These are phyloP conservation scores for Drosophila watanabei DNA, from an alignment of 1,140 invertebrate genomes.

Conservation along the genomic window DNA sequence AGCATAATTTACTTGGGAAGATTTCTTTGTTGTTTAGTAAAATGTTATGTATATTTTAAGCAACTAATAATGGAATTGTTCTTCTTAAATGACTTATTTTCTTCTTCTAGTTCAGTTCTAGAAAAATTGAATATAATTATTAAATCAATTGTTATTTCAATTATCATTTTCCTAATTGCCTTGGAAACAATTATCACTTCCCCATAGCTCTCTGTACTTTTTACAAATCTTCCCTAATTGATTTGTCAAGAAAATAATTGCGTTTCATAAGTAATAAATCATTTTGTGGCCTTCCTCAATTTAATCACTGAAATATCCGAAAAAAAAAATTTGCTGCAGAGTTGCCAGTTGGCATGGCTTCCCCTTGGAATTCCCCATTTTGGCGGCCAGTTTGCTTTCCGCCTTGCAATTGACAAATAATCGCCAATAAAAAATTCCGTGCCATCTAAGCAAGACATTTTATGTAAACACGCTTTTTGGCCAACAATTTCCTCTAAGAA, in stretches of 20 bases:
- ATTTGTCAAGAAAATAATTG: conserved; percentile 5
- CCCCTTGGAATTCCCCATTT: conserved; percentile 15
- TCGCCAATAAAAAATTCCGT: conserved; percentile 36
- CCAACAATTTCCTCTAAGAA: conserved; percentile 29
- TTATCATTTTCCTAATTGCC: not conserved
- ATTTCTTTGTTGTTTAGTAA: not conserved
- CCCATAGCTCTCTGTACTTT: not conserved
- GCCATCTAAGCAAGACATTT: conserved; percentile 33
- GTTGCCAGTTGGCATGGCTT: not conserved
- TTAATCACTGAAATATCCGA: conserved; percentile 3
- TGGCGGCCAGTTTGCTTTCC: conserved; percentile 43
- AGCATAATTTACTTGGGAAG: not conserved
- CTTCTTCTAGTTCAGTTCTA: not conserved
- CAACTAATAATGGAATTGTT: not conserved
- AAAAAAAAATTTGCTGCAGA: not conserved
- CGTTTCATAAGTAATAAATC: conserved; percentile 10
- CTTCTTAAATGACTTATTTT: not conserved
- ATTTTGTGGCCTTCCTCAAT: conserved; percentile 1
- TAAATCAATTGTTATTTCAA: not conserved
- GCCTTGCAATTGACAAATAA: conserved; percentile 53
- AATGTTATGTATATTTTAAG: not conserved
- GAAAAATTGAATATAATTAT: too few species aligned
- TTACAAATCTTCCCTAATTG: not conserved
- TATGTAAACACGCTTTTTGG: conserved; percentile 40
- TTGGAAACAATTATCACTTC: conserved; percentile 5